Evolutionary conservation across 2,888 invertebrate species (phyloP).

Genomic region (Agonopterix subpropinquella): DNA sequence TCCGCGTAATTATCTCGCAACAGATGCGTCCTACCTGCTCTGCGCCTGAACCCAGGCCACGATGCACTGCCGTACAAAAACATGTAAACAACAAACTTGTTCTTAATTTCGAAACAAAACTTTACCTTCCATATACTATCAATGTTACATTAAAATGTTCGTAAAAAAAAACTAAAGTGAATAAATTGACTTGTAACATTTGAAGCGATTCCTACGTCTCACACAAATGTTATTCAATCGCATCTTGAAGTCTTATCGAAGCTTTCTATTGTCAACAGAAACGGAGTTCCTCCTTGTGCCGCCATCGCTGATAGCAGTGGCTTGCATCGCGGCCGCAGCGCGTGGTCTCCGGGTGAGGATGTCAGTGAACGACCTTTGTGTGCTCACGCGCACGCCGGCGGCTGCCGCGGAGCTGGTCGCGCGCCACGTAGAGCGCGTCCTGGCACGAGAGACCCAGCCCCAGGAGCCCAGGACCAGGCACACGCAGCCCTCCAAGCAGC

Average conservation of each 20-base stretch:
- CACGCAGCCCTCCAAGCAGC: constrained; percentile 43
- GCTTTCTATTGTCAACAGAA: constrained; percentile 70
- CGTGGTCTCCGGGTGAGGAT: constrained; percentile 73
- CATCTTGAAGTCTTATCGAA: no score
- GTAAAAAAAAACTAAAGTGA: no score
- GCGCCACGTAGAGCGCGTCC: constrained; percentile 74
- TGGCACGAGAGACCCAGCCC: constrained; percentile 73
- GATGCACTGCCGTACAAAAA: constrained; percentile 13
- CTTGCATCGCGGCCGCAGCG: constrained; percentile 81
- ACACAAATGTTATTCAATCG: no score
- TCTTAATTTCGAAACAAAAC: constrained; percentile 2
- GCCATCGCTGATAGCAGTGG: constrained; percentile 82
- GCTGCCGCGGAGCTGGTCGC: constrained; percentile 73
- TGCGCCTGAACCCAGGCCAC: constrained; percentile 18
- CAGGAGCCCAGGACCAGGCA: constrained; percentile 52
- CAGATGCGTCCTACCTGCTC: constrained; percentile 66
- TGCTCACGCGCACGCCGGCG: constrained; percentile 64
- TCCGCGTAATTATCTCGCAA: constrained; percentile 62
- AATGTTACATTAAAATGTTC: no score
- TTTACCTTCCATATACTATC: no score
- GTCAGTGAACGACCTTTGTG: constrained; percentile 60
- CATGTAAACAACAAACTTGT: constrained; percentile 33
- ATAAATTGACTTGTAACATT: no score
- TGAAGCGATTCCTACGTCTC: no score
- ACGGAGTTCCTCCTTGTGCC: constrained; percentile 82